Evolutionary conservation across 2,797 vertebrate genomes (phyloP).

Genomic region (Anolis apletophallus): DNA sequence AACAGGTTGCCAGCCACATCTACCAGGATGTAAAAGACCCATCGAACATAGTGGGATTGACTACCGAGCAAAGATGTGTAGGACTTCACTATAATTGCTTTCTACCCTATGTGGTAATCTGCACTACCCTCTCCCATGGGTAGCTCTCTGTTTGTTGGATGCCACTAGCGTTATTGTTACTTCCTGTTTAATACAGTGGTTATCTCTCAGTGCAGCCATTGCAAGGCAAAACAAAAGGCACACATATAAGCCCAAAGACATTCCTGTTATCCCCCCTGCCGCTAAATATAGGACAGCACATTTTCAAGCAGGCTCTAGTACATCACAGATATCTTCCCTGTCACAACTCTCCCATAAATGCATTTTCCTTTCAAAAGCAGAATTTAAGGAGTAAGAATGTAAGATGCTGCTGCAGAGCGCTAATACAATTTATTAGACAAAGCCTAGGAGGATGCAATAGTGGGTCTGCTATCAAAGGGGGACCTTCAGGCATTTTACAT

Average conservation of each 20-base stretch:
- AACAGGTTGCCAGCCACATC: too few species aligned
- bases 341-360: constrained; percentile 34
- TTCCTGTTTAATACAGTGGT: constrained; percentile 1
- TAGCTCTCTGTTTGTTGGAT: background rate
- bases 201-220: constrained; percentile 1
- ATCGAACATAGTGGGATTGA: too few species aligned
- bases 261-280: background rate
- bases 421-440: constrained; percentile 65
- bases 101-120: background rate
- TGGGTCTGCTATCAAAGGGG: constrained; percentile 64
- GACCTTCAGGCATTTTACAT: constrained; percentile 72
- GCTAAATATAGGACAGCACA: background rate
- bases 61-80: background rate
- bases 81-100: background rate
- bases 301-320: constrained; percentile 9
- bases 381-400: constrained; percentile 52
- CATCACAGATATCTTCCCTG: background rate
- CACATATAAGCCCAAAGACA: background rate
- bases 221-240: constrained; percentile 1
- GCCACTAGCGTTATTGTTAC: background rate
- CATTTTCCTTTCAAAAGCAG: constrained; percentile 59
- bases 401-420: constrained; percentile 60
- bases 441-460: constrained; percentile 51
- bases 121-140: background rate
- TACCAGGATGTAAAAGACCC: background rate